phyloP scores from a whole-genome alignment of 92 coral and sea anemone genomes.

The Epizoanthus fatuus region DNA sequence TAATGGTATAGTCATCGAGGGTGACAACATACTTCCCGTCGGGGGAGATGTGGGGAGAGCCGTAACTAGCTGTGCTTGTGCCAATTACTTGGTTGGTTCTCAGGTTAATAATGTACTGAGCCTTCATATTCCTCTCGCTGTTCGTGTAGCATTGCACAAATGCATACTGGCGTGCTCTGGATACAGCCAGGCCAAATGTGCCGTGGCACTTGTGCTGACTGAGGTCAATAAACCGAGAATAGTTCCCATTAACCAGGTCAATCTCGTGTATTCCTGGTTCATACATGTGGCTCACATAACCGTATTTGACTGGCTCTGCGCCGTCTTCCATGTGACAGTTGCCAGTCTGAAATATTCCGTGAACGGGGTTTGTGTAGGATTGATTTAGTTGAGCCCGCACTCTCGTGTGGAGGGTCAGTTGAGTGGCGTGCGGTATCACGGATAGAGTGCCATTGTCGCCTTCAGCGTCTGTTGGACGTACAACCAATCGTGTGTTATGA shows the following conservation, averaged over 20 bases:
- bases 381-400: slow-evolving; percentile 36
- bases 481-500: no score
- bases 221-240: slow-evolving; percentile 70
- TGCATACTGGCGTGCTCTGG: slow-evolving; percentile 56
- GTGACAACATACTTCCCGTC: slow-evolving; percentile 76
- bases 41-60: slow-evolving; percentile 75
- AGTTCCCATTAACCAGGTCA: slow-evolving; percentile 61
- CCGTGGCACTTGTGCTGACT: slow-evolving; percentile 69
- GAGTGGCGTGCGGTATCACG: slow-evolving; percentile 64
- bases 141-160: slow-evolving; percentile 77
- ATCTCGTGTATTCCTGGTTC: slow-evolving; percentile 81
- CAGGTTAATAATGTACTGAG: slow-evolving; percentile 64
- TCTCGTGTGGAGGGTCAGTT: slow-evolving; percentile 54
- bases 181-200: slow-evolving; percentile 67
- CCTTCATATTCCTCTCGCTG: slow-evolving; percentile 56
- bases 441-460: slow-evolving; percentile 78
- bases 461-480: slow-evolving; percentile 41
- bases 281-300: slow-evolving; percentile 77
- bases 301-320: slow-evolving; percentile 40
- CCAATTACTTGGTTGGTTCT: slow-evolving; percentile 49
- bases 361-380: slow-evolving; percentile 20
- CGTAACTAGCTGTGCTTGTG: slow-evolving; percentile 51
- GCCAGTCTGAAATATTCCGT: slow-evolving; percentile 69
- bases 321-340: slow-evolving; percentile 71
- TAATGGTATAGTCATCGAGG: slow-evolving; percentile 60